phyloP scores from a whole-genome alignment of 2,797 vertebrate species.

The Muscicapa comitata region DNA sequence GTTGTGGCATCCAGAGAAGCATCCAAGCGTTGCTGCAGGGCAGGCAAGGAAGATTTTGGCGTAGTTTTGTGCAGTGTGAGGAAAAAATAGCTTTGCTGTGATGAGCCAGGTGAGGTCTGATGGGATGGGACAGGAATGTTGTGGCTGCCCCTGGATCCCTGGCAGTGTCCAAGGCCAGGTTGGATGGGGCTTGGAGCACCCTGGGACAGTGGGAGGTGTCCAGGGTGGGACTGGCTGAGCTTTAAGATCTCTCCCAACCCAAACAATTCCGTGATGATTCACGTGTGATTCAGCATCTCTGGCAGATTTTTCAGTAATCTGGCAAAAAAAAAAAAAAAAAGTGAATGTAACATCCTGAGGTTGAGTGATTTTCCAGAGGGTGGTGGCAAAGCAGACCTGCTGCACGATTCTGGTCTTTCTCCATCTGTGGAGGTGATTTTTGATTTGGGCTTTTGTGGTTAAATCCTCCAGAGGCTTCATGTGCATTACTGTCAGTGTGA shows the following conservation, averaged over 20 bases:
- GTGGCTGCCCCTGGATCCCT: neutral
- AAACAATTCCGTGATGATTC: neutral
- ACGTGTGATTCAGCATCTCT: neutral
- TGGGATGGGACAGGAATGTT: neutral
- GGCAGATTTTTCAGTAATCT: neutral
- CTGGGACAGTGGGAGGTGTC: neutral
- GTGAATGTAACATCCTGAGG: neutral
- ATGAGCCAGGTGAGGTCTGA: neutral
- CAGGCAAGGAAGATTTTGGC: rapidly evolving
- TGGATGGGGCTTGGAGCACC: neutral
- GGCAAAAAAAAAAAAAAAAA: neutral
- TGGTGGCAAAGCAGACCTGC: neutral
- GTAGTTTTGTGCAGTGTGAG: neutral
- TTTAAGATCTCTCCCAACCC: neutral
- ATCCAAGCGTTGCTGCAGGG: rapidly evolving
- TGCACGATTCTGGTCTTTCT: neutral
- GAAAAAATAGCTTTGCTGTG: neutral
- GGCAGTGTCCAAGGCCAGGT: rapidly evolving
- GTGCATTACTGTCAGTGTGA: neutral
- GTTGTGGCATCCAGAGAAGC: neutral
- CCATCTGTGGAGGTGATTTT: neutral
- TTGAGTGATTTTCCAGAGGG: rapidly evolving
- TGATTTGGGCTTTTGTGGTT: neutral
- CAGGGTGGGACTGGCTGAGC: rapidly evolving
- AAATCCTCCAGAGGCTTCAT: neutral